Evolutionary conservation across 2,113 vertebrate genomes (phyloP).

Genomic region (Thermophis baileyi): DNA sequence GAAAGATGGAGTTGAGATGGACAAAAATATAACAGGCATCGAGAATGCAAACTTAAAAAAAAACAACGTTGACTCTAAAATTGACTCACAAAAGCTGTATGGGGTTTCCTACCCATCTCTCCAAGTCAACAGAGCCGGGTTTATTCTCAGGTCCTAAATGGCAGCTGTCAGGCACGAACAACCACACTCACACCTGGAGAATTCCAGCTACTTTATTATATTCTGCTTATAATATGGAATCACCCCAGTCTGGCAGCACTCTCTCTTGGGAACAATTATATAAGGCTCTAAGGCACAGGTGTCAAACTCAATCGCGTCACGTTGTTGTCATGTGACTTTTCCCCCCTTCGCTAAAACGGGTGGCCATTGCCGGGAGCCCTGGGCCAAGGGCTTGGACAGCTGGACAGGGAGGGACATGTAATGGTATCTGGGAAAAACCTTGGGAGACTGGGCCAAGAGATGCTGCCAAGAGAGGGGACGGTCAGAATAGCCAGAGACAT

Average conservation of each 20-base stretch:
- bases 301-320: no score
- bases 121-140: background rate
- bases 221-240: no score
- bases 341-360: no score
- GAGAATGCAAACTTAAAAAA: no score
- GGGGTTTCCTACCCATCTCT: background rate
- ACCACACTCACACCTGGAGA: no score
- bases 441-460: background rate
- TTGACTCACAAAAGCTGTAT: background rate
- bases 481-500: background rate
- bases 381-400: background rate
- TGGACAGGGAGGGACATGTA: background rate
- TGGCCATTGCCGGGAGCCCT: background rate
- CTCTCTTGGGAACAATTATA: no score
- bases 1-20: background rate
- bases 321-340: no score
- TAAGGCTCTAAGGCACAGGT: no score
- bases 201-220: no score
- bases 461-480: background rate
- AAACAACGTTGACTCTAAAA: background rate
- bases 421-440: background rate
- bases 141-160: no score
- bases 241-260: no score
- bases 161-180: no score
- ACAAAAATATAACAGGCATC: background rate